phyloP scores from a whole-genome alignment of 2,797 vertebrate species.

The Jordanella pulchra region DNA sequence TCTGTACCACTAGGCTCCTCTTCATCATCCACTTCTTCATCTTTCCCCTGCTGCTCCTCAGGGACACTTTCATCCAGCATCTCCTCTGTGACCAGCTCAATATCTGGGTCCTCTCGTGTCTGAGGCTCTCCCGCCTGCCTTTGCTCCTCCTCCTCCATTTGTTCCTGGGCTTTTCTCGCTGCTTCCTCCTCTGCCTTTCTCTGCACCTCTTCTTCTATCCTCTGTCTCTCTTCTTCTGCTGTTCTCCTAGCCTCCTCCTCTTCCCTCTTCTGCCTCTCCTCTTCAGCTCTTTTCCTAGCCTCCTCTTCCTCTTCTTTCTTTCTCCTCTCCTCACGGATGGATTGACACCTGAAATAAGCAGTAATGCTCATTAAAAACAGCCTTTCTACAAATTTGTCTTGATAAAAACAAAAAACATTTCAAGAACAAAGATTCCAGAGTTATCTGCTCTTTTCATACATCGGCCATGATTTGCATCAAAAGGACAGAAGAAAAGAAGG shows the following conservation, averaged over 20 bases:
- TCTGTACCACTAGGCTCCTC: constrained; percentile 52
- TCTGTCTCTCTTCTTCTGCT: constrained; percentile 50
- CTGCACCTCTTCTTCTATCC: constrained; percentile 18
- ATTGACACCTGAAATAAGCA: constrained; percentile 68
- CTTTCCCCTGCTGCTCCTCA: constrained; percentile 30
- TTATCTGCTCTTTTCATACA: neutral
- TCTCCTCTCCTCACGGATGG: constrained; percentile 77
- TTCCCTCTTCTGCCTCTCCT: constrained; percentile 43
- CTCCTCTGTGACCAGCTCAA: constrained; percentile 67
- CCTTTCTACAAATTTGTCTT: neutral
- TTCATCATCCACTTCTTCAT: constrained; percentile 48
- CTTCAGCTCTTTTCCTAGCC: constrained; percentile 51
- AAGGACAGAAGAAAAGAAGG: too few species aligned
- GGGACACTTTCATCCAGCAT: constrained; percentile 51
- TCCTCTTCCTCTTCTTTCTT: constrained; percentile 69
- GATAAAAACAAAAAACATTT: neutral
- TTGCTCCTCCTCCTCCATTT: constrained; percentile 60
- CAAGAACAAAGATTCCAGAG: neutral
- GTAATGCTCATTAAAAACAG: neutral
- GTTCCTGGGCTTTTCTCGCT: constrained; percentile 63
- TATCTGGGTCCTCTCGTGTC: constrained; percentile 62
- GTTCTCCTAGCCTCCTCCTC: constrained; percentile 65
- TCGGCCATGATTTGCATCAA: neutral
- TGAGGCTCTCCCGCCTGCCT: constrained; percentile 48
- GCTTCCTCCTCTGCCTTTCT: constrained; percentile 70